Base-by-base conservation (phyloP, 2,113 vertebrate genomes). In the Thalassoma bifasciatum region DNA sequence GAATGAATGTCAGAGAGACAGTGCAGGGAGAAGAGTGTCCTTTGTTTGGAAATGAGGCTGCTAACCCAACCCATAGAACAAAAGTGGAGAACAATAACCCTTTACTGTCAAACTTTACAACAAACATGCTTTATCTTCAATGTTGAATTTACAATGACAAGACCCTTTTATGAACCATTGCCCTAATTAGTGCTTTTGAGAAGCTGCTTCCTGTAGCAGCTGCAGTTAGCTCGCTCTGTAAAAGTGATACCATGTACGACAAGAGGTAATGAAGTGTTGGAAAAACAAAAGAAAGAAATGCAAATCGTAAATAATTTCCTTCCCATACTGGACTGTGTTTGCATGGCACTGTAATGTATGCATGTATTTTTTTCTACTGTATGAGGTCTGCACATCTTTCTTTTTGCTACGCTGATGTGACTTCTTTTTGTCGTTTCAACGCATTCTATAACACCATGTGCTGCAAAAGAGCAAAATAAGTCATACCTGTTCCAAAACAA, bases 311-410 rank as follows among this genome's bases (percentile, higher is more conserved):
- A 87, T 84, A 76, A 88, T 90, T 90, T 86, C 91, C 75, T 93
- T 91, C 91, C 89, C 89, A 82, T 89, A 87, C 80, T 62, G 82
- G 82, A 92, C 84, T 91, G 86, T 89, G 90, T 93, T 91, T 90
- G 94, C 94, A 95, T 94, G 94, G 91, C 90, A 87, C 75, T 91
- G 88, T 91, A 91, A 78, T 86, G 88, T 93, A 91, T 92, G 94
- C 92, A 93, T 93, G 92, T 89, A 85, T 88, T 90, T 91, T 51
- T 78, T 89, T 92, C 90, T 42, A 51, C 37, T 83, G 85, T 88
- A 86, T 71, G 75, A 75, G 82, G 80, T 91, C 88, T 84, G 40
- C 72, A 24, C 88, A 71, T 79, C 59, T 60, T 77, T 82, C 44
- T 51, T 70, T 87, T 88, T 77, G 71, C 85, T 85, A 76, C 79